phyloP scores from a whole-genome alignment of 2,113 vertebrate species.

The Casuarius casuarius region DNA sequence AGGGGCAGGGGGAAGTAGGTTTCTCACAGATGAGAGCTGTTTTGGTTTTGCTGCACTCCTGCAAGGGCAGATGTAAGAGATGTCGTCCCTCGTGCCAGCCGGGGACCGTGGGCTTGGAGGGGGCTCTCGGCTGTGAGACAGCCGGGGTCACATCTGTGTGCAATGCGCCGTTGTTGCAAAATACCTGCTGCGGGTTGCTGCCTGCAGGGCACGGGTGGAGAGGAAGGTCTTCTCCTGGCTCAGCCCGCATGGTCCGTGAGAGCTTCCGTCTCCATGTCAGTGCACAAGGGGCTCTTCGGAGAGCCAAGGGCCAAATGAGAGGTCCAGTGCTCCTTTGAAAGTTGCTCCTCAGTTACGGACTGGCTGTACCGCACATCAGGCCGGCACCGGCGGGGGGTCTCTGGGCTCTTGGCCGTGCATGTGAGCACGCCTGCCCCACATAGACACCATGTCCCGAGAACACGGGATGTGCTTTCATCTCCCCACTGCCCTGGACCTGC shows the following conservation, averaged over 20 bases:
- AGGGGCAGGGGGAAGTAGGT: too few species aligned
- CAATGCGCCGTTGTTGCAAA: not conserved
- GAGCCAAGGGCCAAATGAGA: not conserved
- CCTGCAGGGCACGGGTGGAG: not conserved
- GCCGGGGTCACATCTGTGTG: not conserved
- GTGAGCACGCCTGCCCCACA: accelerated
- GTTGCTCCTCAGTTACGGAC: not conserved
- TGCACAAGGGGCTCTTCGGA: not conserved
- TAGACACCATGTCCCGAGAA: accelerated
- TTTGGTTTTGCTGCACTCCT: not conserved
- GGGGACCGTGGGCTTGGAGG: accelerated
- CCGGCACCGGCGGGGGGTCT: not conserved
- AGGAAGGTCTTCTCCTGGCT: not conserved
- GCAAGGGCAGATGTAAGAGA: not conserved
- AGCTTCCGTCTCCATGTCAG: not conserved
- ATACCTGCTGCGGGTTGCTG: not conserved
- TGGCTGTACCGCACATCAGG: not conserved
- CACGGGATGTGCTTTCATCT: not conserved
- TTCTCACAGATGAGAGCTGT: too few species aligned
- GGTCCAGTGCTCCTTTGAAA: not conserved
- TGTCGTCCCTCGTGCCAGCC: not conserved
- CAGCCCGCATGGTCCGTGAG: not conserved
- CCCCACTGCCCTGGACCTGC: accelerated
- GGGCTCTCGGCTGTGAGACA: not conserved
- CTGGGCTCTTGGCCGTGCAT: not conserved